Base-by-base conservation (phyloP, 2,113 vertebrate genomes). In the Ceyx melanurus region DNA sequence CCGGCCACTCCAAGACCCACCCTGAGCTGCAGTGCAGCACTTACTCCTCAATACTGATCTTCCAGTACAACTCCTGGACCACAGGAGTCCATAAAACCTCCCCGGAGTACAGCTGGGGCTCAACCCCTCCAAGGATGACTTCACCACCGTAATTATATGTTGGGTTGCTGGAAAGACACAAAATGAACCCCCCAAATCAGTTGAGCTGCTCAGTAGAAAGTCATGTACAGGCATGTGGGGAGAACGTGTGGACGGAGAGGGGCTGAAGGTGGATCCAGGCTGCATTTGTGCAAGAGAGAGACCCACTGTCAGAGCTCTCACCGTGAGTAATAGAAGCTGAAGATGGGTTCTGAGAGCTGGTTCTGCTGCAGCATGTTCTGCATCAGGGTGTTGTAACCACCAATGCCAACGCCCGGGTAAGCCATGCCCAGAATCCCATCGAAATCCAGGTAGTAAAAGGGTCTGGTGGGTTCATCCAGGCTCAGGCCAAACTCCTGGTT, bases 401-500 rank as follows among this genome's bases (percentile, higher is more conserved):
- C 8, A 31, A 95, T 90, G 10, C 60, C 94, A 23, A 93, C 11
- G 1, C 73, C 70, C 0, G 97, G 96, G 64, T 96, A 97, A 75
- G 96, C 88, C 94, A 97, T 90, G 50, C 97, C 97, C 92, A 97
- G 76, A 86, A 98, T 97, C 23, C 97, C 97, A 25, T 97, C 97
- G 3, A 97, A 97, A 22, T 94, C 42, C 13, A 90, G 60, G 79
- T 96, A 97, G 58, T 94, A 96, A 57, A 97, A 98, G 31, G 94
- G 96, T 5, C 31, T 71, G 37, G 26, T 75, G 57, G 96, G 96
- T 65, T 98, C 97, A 7, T 45, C 33, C 73, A 91, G 21, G 82
- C 97, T 98, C 70, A 98, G 23, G 64, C 98, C 98, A 16, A 98
- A 97, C 74, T 97, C 96, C 95, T 98, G 98, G 46, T 97, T 96